These are phyloP conservation scores for Ophioninae sp. DNA, from an alignment of 2,888 invertebrate species.

Conservation along the genomic window DNA sequence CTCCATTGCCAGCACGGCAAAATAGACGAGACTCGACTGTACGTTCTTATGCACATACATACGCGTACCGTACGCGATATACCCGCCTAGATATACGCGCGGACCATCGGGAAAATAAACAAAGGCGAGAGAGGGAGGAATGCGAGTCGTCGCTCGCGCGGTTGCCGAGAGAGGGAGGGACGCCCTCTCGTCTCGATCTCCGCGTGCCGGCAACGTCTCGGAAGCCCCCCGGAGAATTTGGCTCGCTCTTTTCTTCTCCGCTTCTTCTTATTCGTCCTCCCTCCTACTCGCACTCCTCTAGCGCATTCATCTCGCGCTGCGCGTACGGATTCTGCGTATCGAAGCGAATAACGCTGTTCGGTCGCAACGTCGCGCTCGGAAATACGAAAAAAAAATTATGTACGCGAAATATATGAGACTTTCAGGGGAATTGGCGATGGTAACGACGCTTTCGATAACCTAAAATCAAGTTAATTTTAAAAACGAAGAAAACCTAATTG, in stretches of 20 bases:
- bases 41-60: constrained; percentile 5
- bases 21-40: not conserved
- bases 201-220: constrained; percentile 28
- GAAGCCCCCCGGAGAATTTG: constrained; percentile 64
- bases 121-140: constrained; percentile 68
- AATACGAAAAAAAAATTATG: not conserved
- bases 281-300: constrained; percentile 17
- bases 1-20: too few relatives aligned
- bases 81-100: constrained; percentile 64
- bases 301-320: constrained; percentile 61
- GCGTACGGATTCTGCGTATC: constrained; percentile 52
- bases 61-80: constrained; percentile 20
- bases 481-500: not conserved
- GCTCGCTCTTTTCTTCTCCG: constrained; percentile 45
- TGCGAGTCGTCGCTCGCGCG: constrained; percentile 59
- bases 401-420: not conserved
- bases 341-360: constrained; percentile 64
- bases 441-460: not conserved
- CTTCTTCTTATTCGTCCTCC: constrained; percentile 18
- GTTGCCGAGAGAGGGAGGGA: constrained; percentile 44
- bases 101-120: constrained; percentile 66
- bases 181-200: constrained; percentile 7
- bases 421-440: not conserved
- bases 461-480: not conserved
- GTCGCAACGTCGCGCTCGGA: constrained; percentile 36